Base-by-base conservation (phyloP, 2,113 vertebrate species). In the Microtus richardsoni region DNA sequence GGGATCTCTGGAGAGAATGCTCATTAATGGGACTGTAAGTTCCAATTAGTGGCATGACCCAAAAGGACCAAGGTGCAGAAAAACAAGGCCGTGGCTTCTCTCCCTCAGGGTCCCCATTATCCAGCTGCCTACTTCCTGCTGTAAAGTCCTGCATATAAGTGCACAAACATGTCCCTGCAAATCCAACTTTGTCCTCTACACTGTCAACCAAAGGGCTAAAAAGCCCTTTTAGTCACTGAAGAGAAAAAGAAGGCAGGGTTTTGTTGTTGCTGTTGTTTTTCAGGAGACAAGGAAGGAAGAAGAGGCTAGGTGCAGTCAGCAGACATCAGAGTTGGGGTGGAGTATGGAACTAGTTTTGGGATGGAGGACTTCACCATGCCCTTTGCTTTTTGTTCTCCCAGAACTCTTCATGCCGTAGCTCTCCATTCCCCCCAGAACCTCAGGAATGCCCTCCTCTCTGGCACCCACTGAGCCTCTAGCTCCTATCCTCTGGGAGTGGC, bases 11-110 rank as follows among this genome's bases (percentile, higher is more conserved):
- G 96, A 97, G 98, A 97, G 98, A 97, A 96, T 91, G 88, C 94
- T 96, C 97, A 97, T 98, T 99, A 99, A 99, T 98, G 99, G 99
- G 99, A 99, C 98, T 98, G 99, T 99, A 98, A 98, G 99, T 98
- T 98, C 98, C 99, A 99, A 99, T 99, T 99, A 99, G 99, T 98
- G 98, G 97, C 97, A 96, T 22, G 97, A 98, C 99, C 99, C 98
- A 98, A 98, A 99, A 99, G 98, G 98, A 97, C 96, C 98, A 97
- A 96, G 92, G 92, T 91, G 97, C 98, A 98, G 97, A 98, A 88
- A 98, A 98, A 97, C 97, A 97, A 5, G 2, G 95, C 91, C 95
- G 96, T 96, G 92, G 91, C 93, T 97, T 74, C 54, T n/a, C 41
- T 99, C 99, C 98, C 98, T 92, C 52, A 97, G 98, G 98, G 98